Base-by-base conservation (phyloP, 1,140 invertebrate species). In the Drosophila ironensis region DNA sequence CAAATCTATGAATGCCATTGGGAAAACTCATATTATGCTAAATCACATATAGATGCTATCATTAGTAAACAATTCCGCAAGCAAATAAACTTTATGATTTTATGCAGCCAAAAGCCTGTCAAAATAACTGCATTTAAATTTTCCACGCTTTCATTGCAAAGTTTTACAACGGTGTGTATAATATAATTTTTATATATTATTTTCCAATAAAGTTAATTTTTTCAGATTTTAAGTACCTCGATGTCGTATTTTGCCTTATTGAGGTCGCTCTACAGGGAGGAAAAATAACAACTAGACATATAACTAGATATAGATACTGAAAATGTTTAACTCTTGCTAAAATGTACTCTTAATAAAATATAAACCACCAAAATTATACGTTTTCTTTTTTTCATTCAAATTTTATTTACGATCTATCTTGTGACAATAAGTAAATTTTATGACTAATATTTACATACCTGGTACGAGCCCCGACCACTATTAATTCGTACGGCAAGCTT, bases 121-220 rank as follows among this genome's bases (percentile, higher is more conserved):
- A 70, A 60, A 20, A 89, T 90, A 41, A 90, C 88, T 16, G 76
- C 88, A 4, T 77, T 88, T 28, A 90, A 90, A 25, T 90, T 90
- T 54, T 90, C 88, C 25, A 80, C 81, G 0, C 28, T 90, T 9
- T 89, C 88, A 0, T 52, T 90, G 11, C 80, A 88, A 52, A 88
- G 84, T 9, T 90, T 90, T 60, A 80, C 82, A 3, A 67, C 80
- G 35, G 88, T 89, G 68, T 5, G 68, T 76, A 25, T 16, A 0
- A 2, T 2, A n/a, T 4, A 6, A n/a, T 5, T 8, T n/a, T 22
- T 4, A 2, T 11, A 27, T 5, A 24, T 8, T 7, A 17, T 20
- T 6, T 14, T 27, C 0, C 7, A 37, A 0, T 42, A 16, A 8
- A 14, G 4, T 4, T 2, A 11, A 7, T n/a, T 54, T 51, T 53